phyloP scores from a whole-genome alignment of 2,113 vertebrate genomes.

The Parotia lawesii region DNA sequence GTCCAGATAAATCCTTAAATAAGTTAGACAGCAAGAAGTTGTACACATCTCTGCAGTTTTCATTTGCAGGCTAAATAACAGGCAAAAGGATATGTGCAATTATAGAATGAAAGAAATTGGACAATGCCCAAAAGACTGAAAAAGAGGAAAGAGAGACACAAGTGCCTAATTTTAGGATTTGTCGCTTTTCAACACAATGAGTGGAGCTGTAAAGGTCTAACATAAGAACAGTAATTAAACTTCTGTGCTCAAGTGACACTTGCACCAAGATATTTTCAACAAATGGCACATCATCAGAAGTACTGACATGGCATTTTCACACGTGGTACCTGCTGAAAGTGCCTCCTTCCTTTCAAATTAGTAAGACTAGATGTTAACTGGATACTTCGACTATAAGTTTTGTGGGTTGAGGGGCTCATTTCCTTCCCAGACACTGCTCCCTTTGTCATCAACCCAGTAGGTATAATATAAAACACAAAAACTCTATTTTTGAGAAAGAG shows the following conservation, averaged over 20 bases:
- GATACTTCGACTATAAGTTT: not conserved
- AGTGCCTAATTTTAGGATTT: conserved; percentile 42
- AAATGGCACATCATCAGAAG: conserved; percentile 13
- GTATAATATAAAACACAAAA: not conserved
- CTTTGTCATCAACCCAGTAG: not conserved
- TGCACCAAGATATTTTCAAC: conserved; percentile 20
- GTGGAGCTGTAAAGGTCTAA: conserved; percentile 5
- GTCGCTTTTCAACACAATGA: not conserved
- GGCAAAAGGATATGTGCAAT: conserved; percentile 43
- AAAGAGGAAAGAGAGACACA: conserved; percentile 20
- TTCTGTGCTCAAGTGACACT: not conserved
- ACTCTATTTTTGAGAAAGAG: not conserved
- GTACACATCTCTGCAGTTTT: not conserved
- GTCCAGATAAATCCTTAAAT: conserved; percentile 8
- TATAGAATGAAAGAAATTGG: conserved; percentile 25
- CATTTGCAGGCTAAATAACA: not conserved
- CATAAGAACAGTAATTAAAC: conserved; percentile 32
- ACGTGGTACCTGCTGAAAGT: not conserved
- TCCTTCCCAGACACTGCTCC: not conserved
- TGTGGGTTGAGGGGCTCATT: not conserved
- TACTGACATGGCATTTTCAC: not conserved
- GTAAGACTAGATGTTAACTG: not conserved
- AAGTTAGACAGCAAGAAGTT: conserved; percentile 1
- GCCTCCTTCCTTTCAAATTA: not conserved
- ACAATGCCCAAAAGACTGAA: conserved; percentile 23